Percentiles rank a stretch among this genome's conserved stretches.
phyloP scores from a whole-genome alignment of 2,797 vertebrate species.

The Hafferia zeledoni region DNA sequence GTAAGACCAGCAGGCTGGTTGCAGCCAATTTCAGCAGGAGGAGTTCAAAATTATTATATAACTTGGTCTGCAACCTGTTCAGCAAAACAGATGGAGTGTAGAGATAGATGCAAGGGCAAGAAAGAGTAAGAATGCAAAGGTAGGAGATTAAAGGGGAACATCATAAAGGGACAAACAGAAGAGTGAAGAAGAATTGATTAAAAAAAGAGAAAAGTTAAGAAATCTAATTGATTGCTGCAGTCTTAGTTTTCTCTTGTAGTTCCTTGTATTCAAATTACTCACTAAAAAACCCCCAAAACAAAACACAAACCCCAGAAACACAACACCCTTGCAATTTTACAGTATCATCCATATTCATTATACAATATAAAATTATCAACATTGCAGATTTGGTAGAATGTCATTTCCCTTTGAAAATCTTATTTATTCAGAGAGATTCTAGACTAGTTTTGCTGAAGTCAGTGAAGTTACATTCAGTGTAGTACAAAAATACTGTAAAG shows the following conservation, averaged over 20 bases:
- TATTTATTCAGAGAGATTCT: not conserved
- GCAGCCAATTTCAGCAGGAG: conserved; percentile 26
- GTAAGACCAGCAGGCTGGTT: not conserved
- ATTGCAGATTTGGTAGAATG: not conserved
- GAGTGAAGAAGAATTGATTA: not conserved
- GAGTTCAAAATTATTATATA: conserved; percentile 3
- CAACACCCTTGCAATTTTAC: not conserved
- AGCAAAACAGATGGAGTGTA: conserved; percentile 9
- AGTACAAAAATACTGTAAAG: not conserved
- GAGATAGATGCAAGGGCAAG: conserved; percentile 12
- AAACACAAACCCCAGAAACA: not conserved
- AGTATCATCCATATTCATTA: not conserved
- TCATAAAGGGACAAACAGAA: not conserved
- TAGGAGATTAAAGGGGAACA: not conserved
- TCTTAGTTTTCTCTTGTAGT: not conserved
- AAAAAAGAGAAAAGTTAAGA: not conserved
- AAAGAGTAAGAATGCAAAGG: not conserved
- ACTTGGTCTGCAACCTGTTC: conserved; percentile 52
- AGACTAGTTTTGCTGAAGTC: not conserved
- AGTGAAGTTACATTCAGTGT: not conserved
- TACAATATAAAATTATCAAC: not conserved
- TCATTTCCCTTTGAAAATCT: not conserved
- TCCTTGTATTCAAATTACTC: not conserved
- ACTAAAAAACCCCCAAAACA: not conserved
- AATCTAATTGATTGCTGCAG: not conserved